Evolutionary conservation across 2,888 invertebrate genomes (phyloP), one percentile per base, ranked within the genome.

Genomic region (Macrosoma leucophasiata): DNA sequence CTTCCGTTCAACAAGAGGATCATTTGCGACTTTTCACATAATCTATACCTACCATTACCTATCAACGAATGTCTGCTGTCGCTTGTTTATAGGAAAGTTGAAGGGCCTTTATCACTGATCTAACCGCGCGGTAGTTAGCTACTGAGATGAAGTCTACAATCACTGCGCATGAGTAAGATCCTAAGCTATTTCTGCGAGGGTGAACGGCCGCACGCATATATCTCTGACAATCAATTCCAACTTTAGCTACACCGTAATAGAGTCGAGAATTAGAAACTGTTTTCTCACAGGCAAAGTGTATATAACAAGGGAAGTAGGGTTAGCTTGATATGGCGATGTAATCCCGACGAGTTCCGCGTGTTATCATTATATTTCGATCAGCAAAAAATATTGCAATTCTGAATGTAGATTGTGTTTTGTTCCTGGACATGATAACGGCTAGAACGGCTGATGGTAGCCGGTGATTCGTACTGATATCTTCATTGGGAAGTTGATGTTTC

Each of bases 61-160:
- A n/a, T n/a, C n/a, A n/a, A n/a, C n/a, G n/a, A n/a, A n/a, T n/a
- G n/a, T n/a, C n/a, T n/a, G 33, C 28, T 33, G 28, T 29, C 7
- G 11, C 19, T 29, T 34, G 26, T 29, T 34, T 34, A 29, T 34
- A 33, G n/a, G n/a, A n/a, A 33, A 29, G 14, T 24, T 23, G 28
- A 27, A 29, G 29, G 24, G 26, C 34, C 34, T 34, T 23, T 44
- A 44, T 44, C 46, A 44, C 37, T 21, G 44, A 44, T 41, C 41
- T 39, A 33, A 21, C 19, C 35, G 33, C 31, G 43, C 43, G 38
- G 49, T 39, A 48, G 48, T 49, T 46, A 46, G 45, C 36, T 47
- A 43, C 53, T 25, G 39, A 40, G 50, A 39, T 50, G 49, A 52
- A 46, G 52, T 43, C 50, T 38, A 45, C 48, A 55, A 53, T 55